These are phyloP conservation scores for Lamproptera curius DNA, from an alignment of 2,888 invertebrate species.

Conservation along the genomic window DNA sequence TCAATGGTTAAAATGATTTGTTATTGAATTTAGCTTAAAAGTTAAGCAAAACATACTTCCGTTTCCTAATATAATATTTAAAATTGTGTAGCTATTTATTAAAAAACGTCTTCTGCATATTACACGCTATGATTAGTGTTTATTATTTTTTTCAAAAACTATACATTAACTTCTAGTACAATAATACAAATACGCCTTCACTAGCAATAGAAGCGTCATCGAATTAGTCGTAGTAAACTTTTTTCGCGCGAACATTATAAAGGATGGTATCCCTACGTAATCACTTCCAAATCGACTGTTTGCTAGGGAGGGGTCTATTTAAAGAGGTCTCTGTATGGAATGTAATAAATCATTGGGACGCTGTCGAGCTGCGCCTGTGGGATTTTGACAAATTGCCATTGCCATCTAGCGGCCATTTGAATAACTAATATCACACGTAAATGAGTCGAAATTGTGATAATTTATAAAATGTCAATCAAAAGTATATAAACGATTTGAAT, in stretches of 20 bases:
- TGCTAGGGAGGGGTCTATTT: constrained; percentile 66
- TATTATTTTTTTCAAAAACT: too few species aligned
- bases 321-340: constrained; percentile 62
- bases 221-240: constrained; percentile 55
- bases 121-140: too few species aligned
- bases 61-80: too few species aligned
- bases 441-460: constrained; percentile 31
- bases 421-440: constrained; percentile 34
- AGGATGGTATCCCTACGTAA: constrained; percentile 56
- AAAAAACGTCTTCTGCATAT: too few species aligned
- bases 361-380: constrained; percentile 59
- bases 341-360: constrained; percentile 66
- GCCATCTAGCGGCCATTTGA: constrained; percentile 48
- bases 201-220: constrained; percentile 30
- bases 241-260: constrained; percentile 43
- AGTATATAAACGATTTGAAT: too few species aligned
- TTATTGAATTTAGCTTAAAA: too few species aligned
- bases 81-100: too few species aligned
- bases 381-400: constrained; percentile 70
- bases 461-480: too few species aligned
- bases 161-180: too few species aligned
- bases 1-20: too few species aligned
- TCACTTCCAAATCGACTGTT: constrained; percentile 64
- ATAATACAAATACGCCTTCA: too few species aligned
- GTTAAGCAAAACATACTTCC: too few species aligned